Percentiles rank a stretch among this genome's conserved stretches.
Conservation (phyloP, 1,140 invertebrate species). For the Portunus trituberculatus region DNA sequence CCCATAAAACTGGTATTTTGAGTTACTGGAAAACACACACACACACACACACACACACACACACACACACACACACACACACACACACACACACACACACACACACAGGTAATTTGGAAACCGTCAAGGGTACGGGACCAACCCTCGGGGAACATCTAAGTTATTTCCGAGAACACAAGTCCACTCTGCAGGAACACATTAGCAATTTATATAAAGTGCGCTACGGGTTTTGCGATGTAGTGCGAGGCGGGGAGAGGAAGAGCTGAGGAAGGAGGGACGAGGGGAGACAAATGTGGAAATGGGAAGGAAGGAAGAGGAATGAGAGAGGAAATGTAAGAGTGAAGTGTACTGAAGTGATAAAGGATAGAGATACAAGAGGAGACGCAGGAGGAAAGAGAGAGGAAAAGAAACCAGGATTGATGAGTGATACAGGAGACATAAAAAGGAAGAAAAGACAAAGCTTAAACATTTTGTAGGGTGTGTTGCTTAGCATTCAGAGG, state of each 20-base stretch:
- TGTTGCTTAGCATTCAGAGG: conserved; percentile 2
- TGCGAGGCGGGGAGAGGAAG: background rate
- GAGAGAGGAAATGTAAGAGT: background rate
- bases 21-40: too few species aligned
- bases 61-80: too few species aligned
- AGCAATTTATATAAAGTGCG: background rate
- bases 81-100: too few species aligned
- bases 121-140: background rate
- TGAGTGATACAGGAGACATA: background rate
- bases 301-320: background rate
- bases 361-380: background rate
- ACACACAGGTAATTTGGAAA: background rate
- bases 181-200: background rate
- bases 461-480: background rate
- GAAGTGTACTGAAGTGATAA: background rate
- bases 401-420: background rate
- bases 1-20: too few species aligned
- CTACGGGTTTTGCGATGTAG: too few species aligned
- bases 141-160: background rate
- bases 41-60: too few species aligned
- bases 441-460: background rate
- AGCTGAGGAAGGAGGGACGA: background rate
- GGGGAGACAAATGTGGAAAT: background rate
- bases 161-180: background rate
- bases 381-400: background rate